These are phyloP conservation scores for Gila orcuttii DNA, from an alignment of 2,113 vertebrate species.

Conservation along the genomic window DNA sequence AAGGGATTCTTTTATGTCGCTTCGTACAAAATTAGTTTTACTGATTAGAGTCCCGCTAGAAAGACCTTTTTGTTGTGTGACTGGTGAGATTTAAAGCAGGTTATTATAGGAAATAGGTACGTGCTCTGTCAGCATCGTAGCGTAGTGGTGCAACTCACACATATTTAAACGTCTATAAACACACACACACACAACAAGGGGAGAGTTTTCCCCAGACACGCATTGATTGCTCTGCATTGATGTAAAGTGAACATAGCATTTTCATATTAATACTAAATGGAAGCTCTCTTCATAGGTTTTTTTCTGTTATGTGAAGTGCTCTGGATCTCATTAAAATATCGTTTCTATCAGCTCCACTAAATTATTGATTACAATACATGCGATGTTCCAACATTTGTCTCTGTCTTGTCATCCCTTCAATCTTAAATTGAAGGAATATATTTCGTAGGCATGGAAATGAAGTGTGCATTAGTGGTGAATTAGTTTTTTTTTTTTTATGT, in stretches of 20 bases:
- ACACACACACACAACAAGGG: conserved; percentile 8
- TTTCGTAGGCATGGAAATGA: conserved; percentile 3
- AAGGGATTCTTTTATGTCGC: conserved; percentile 4
- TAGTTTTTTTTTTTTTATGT: background rate
- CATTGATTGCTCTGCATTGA: conserved; percentile 53
- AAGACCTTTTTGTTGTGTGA: background rate
- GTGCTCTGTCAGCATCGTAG: conserved; percentile 36
- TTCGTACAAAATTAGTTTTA: background rate
- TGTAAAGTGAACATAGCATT: conserved; percentile 59
- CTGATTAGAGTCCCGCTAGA: background rate
- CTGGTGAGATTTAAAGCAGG: background rate
- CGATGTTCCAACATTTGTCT: conserved; percentile 52
- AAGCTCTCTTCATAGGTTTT: conserved; percentile 55
- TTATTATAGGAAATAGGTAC: conserved; percentile 5
- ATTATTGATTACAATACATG: conserved; percentile 58
- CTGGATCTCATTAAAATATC: conserved; percentile 56
- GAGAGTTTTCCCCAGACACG: conserved; percentile 48
- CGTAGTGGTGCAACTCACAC: conserved; percentile 29
- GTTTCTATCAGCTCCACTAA: conserved; percentile 60
- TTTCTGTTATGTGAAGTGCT: conserved; percentile 54
- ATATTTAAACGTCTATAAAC: background rate
- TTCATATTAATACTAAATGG: conserved; percentile 61
- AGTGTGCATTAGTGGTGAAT: conserved; percentile 13
- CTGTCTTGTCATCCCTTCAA: conserved; percentile 52
- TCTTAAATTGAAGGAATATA: conserved; percentile 28